phyloP scores from a whole-genome alignment of 2,113 vertebrate genomes.

The Bubalus kerabau region DNA sequence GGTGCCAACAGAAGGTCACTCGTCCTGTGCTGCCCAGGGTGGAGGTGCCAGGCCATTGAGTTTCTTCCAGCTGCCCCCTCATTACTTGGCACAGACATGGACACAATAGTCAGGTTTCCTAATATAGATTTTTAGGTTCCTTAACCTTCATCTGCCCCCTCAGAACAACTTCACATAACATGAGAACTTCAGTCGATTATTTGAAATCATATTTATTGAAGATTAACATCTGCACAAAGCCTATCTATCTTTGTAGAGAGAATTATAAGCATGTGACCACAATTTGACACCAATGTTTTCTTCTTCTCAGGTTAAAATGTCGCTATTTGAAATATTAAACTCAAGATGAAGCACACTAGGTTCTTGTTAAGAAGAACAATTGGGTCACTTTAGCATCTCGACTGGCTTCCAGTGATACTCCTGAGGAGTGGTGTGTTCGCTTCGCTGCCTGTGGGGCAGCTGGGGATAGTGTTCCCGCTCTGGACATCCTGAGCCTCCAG shows the following conservation, averaged over 20 bases:
- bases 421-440: background rate
- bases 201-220: background rate
- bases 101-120: background rate
- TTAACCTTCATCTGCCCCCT: background rate
- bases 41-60: fast-evolving
- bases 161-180: background rate
- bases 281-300: background rate
- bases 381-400: background rate
- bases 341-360: background rate
- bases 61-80: background rate
- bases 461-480: slow-evolving; percentile 25
- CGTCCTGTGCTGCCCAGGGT: background rate
- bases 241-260: background rate
- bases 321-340: slow-evolving; percentile 33
- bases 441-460: background rate
- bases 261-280: background rate
- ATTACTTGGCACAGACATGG: background rate
- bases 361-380: background rate
- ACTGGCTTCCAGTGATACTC: background rate
- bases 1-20: background rate
- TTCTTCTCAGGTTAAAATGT: background rate
- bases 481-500: background rate
- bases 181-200: background rate
- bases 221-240: background rate
- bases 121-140: background rate